These are phyloP conservation scores for Clarias gariepinus DNA, from an alignment of 2,113 vertebrate species.

Conservation along the genomic window DNA sequence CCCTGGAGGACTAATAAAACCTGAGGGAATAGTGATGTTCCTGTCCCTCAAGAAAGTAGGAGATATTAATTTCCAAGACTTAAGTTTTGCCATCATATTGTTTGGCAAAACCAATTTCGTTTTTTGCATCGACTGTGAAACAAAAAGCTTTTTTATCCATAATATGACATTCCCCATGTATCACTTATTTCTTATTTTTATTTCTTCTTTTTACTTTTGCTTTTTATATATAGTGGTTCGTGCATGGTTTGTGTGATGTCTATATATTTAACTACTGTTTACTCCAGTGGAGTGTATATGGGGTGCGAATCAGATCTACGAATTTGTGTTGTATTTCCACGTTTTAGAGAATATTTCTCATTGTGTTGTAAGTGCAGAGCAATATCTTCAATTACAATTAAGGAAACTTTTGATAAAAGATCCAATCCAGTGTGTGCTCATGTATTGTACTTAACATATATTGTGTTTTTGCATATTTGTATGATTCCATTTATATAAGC, in stretches of 20 bases:
- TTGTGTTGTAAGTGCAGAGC: slow-evolving; percentile 51
- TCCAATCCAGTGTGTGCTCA: neutral
- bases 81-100: slow-evolving; percentile 72
- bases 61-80: slow-evolving; percentile 67
- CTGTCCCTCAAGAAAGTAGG: slow-evolving; percentile 66
- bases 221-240: slow-evolving; percentile 47
- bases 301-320: slow-evolving; percentile 42
- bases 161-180: slow-evolving; percentile 53
- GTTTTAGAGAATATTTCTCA: slow-evolving; percentile 74
- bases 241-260: slow-evolving; percentile 58
- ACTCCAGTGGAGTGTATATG: slow-evolving; percentile 76
- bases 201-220: slow-evolving; percentile 49
- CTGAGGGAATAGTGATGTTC: slow-evolving; percentile 48
- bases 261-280: slow-evolving; percentile 51
- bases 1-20: slow-evolving; percentile 31
- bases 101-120: slow-evolving; percentile 61
- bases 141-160: slow-evolving; percentile 48
- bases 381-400: slow-evolving; percentile 21
- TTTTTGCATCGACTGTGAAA: slow-evolving; percentile 40
- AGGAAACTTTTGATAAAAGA: slow-evolving; percentile 49
- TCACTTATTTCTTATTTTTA: slow-evolving; percentile 46
- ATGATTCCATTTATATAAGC: slow-evolving; percentile 25
- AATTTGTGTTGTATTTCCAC: slow-evolving; percentile 58
- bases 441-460: slow-evolving; percentile 54
- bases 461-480: slow-evolving; percentile 29